These are phyloP conservation scores for Phalacrocorax pelagicus DNA, from an alignment of 2,113 vertebrate species.

Conservation along the genomic window DNA sequence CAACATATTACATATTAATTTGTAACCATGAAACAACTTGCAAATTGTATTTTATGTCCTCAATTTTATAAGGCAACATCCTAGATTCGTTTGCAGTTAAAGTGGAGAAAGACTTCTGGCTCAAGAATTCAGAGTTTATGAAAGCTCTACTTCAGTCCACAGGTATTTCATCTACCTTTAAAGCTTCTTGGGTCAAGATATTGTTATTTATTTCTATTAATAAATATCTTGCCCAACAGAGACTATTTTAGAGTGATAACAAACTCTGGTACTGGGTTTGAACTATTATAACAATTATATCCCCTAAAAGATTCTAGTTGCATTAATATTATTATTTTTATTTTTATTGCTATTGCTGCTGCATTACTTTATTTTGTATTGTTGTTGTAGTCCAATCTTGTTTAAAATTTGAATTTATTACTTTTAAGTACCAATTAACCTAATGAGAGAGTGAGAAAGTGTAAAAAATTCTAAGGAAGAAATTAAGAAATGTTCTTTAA, in stretches of 20 bases:
- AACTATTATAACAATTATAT: background rate
- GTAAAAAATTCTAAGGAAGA: background rate
- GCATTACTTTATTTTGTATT: background rate
- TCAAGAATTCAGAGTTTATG: background rate
- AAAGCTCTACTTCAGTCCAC: background rate
- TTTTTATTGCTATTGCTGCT: background rate
- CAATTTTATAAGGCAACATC: background rate
- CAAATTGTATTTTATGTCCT: background rate
- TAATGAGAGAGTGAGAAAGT: background rate
- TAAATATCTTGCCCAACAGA: background rate
- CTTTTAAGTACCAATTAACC: background rate
- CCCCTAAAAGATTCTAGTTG: background rate
- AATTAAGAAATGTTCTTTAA: background rate
- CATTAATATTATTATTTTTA: background rate
- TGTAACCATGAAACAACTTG: background rate
- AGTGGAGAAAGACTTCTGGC: background rate
- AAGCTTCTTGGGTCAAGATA: background rate
- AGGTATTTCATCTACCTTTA: background rate
- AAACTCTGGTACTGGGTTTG: background rate
- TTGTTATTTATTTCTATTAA: slow-evolving; percentile 15
- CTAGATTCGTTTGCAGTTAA: background rate
- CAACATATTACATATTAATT: background rate
- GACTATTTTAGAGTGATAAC: background rate
- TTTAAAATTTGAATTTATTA: background rate
- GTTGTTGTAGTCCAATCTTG: background rate